Base-by-base conservation (phyloP, 2,797 vertebrate species). In the Microctenopoma steveboyesi region DNA sequence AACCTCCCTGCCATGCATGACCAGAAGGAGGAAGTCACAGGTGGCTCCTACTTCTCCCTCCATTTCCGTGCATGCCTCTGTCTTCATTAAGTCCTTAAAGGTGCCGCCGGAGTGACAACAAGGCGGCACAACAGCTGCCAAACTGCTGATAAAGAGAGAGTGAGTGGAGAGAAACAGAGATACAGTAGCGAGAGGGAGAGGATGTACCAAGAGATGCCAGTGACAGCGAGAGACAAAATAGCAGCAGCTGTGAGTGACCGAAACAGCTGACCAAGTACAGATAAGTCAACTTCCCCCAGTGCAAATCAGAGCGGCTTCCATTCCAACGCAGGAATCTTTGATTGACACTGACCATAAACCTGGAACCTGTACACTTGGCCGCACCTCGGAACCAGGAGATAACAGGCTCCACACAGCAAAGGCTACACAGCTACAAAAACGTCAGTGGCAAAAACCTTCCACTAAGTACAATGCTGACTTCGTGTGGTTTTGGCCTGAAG, bases 231-330 rank as follows among this genome's bases (percentile, higher is more conserved):
- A 86, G 84, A 87, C 83, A 72, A 79, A 90, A 88, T 74, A 84
- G 81, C 57, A 88, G 85, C 86, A 88, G 81, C 85, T 90, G 84
- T 90, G 89, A 93, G 64, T 9, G 67, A 70, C 58, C 74, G 39
- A 88, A 89, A 89, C 93, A 93, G 93, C 91, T 93, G 93, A 94
- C 88, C 78, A 90, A 88, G 89, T 92, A 90, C 56, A 51, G 82
- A 85, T 64, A 71, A 77, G 64, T 81, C 56, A 55, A 79, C 85
- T 64, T 66, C 78, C 55, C 72, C 51, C 64, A 55, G 56, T 62
- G 73, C 1, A 39, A 52, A 81, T 81, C 67, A 82, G 74, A 73
- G 61, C 59, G 22, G 37, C 37, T 13, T 54, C 9, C 27, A 11
- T 64, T 69, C 55, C n/a, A 61, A 43, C n/a, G 45, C 1, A 58